Percentiles rank a stretch among this genome's conserved stretches.
phyloP scores from a whole-genome alignment of 2,113 vertebrate genomes.

The Cavia aperea region DNA sequence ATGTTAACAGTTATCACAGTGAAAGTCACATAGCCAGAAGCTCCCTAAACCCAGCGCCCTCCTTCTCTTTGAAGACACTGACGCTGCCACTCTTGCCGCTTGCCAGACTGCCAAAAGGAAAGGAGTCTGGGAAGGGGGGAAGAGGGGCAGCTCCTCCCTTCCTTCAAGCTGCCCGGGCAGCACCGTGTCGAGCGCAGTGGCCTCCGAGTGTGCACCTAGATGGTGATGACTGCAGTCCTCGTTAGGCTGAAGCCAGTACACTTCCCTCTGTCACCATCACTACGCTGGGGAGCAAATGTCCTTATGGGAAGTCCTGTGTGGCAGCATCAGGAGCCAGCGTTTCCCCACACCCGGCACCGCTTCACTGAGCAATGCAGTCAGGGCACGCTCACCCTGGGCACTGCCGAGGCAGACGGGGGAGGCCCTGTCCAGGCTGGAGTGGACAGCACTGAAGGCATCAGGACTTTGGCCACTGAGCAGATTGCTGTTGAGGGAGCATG shows the following conservation, averaged over 20 bases:
- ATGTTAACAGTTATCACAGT: neutral
- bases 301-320: neutral
- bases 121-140: neutral
- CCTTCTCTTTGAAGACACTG: neutral
- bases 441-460: neutral
- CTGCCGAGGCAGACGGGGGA: neutral
- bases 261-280: fast-evolving
- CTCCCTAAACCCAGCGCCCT: neutral
- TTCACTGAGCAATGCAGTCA: too few relatives aligned
- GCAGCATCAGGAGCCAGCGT: neutral
- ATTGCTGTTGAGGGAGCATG: neutral
- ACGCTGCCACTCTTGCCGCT: neutral
- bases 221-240: fast-evolving
- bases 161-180: neutral
- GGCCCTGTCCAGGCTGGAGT: fast-evolving
- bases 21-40: too few relatives aligned
- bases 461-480: neutral
- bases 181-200: neutral
- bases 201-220: fast-evolving
- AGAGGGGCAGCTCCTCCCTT: neutral
- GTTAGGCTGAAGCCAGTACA: fast-evolving
- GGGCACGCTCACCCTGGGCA: fast-evolving
- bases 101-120: too few relatives aligned
- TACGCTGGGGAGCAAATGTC: neutral
- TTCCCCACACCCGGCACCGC: neutral